phyloP scores from a whole-genome alignment of 1,140 invertebrate species.

The Globodera rostochiensis region DNA sequence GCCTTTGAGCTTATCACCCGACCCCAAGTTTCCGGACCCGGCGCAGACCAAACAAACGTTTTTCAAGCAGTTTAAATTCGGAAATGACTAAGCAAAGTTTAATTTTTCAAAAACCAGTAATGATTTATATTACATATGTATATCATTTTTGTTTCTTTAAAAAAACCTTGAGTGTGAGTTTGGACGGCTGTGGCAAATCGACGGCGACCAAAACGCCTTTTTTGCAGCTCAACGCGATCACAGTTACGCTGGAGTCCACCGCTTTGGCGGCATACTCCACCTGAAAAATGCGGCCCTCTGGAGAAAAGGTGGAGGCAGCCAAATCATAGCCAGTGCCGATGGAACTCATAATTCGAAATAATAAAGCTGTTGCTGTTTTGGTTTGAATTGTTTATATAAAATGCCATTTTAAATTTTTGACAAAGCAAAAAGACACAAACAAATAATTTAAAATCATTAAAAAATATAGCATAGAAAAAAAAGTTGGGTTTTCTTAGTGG shows the following conservation, averaged over 20 bases:
- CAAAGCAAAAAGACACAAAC: too few relatives aligned
- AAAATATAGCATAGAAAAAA: too few relatives aligned
- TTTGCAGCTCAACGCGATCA: conserved; percentile 88
- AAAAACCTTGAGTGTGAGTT: conserved; percentile 76
- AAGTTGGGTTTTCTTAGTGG: too few relatives aligned
- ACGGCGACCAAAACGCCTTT: conserved; percentile 96
- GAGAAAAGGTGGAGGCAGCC: conserved; percentile 98
- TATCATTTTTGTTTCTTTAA: conserved; percentile 69
- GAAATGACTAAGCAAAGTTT: neutral
- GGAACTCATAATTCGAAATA: conserved; percentile 77
- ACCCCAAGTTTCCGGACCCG: neutral
- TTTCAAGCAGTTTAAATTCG: too few relatives aligned
- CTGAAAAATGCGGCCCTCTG: conserved; percentile 77
- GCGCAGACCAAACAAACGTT: too few relatives aligned
- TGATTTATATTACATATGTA: neutral
- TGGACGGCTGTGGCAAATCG: conserved; percentile 95
- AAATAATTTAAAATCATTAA: too few relatives aligned
- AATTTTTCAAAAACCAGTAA: neutral
- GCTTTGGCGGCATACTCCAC: conserved; percentile 99
- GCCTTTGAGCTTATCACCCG: too few relatives aligned
- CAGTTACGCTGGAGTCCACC: conserved; percentile 96
- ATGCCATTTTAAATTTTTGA: too few relatives aligned
- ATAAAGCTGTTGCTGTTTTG: too few relatives aligned
- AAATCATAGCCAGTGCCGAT: conserved; percentile 91
- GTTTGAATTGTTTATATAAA: too few relatives aligned